Conservation (phyloP, 2,888 invertebrate genomes). For the Agrotis clavis region DNA sequence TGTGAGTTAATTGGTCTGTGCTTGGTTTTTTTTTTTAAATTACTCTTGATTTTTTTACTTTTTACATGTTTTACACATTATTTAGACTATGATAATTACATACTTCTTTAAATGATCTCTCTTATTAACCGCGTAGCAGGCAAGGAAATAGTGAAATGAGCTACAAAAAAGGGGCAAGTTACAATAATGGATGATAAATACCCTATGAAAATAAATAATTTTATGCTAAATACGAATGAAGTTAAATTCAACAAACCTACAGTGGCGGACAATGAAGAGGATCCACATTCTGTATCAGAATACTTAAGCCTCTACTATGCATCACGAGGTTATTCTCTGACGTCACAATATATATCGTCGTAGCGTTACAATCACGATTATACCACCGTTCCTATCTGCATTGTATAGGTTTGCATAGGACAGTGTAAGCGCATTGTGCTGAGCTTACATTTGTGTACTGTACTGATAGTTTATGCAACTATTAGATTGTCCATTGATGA, state of each 20-base stretch:
- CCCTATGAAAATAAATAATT: too few relatives aligned
- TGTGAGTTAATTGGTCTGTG: neutral
- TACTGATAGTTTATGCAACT: conserved; percentile 1
- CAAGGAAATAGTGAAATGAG: too few relatives aligned
- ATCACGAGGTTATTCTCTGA: conserved; percentile 1
- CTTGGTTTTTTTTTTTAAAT: too few relatives aligned
- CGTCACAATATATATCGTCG: conserved; percentile 18
- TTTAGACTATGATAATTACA: too few relatives aligned
- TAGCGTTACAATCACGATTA: conserved; percentile 22
- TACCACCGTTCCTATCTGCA: conserved; percentile 5
- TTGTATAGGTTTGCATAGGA: conserved; percentile 4
- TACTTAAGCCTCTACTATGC: neutral
- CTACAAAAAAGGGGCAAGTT: too few relatives aligned
- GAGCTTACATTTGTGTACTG: neutral
- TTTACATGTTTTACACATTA: too few relatives aligned
- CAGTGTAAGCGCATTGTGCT: conserved; percentile 13
- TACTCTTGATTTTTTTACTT: too few relatives aligned
- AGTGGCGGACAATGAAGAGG: neutral
- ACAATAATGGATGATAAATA: too few relatives aligned
- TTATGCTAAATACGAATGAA: too few relatives aligned
- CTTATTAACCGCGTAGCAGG: too few relatives aligned
- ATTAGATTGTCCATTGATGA: neutral
- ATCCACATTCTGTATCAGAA: neutral
- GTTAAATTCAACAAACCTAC: neutral
- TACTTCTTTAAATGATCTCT: too few relatives aligned